Conservation (phyloP, 2,888 invertebrate species). For the Desoria tigrina region DNA sequence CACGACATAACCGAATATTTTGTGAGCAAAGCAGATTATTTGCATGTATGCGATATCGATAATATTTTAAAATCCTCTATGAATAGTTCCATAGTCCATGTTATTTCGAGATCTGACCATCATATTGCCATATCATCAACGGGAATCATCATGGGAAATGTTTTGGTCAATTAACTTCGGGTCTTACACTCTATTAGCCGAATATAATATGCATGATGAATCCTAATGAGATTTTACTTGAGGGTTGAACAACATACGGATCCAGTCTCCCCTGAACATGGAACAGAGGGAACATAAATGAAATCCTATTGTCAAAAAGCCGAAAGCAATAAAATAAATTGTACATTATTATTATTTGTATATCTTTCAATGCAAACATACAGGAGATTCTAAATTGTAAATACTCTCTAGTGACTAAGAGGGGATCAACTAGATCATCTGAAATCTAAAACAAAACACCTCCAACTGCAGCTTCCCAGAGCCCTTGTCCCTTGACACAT, state of each 20-base stretch:
- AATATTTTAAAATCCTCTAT: no score
- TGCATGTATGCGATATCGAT: no score
- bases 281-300: background rate
- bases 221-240: constrained; percentile 28
- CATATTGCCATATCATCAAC: no score
- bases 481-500: no score
- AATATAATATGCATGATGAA: constrained; percentile 19
- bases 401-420: constrained; percentile 13
- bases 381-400: background rate
- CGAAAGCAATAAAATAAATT: constrained; percentile 8
- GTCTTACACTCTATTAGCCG: constrained; percentile 26
- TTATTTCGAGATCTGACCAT: no score
- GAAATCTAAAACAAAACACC: constrained; percentile 2
- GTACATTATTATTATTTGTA: no score
- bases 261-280: background rate
- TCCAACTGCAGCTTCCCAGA: constrained; percentile 1
- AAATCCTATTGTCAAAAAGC: constrained; percentile 19
- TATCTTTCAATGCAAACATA: no score
- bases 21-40: no score
- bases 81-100: no score
- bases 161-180: constrained; percentile 30
- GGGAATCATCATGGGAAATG: constrained; percentile 22
- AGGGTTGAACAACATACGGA: constrained; percentile 14
- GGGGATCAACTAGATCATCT: constrained; percentile 18
- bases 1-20: no score